Evolutionary conservation across 1,140 invertebrate species (phyloP).

Genomic region (Procambarus virginalis): DNA sequence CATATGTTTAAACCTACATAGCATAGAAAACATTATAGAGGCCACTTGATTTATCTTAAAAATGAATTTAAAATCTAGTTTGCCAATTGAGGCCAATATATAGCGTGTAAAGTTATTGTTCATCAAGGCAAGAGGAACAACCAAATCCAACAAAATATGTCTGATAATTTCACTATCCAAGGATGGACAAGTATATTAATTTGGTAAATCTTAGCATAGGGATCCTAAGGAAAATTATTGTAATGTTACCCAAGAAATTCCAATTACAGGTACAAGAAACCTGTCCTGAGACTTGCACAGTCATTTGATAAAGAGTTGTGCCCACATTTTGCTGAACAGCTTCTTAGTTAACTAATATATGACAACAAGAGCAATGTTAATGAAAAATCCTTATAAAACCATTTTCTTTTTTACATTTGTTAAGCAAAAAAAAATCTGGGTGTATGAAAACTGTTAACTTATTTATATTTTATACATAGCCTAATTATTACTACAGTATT

Average conservation of each 20-base stretch:
- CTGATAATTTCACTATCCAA: neutral
- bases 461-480: too few species aligned
- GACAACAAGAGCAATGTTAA: too few species aligned
- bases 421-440: too few species aligned
- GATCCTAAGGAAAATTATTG: neutral
- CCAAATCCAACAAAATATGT: neutral
- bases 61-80: neutral
- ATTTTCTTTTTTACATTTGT: too few species aligned
- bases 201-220: neutral
- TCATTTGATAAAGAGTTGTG: too few species aligned
- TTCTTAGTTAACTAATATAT: too few species aligned
- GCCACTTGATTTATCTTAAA: neutral
- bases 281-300: too few species aligned
- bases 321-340: too few species aligned
- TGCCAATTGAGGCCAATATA: neutral
- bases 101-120: neutral
- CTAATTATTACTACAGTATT: too few species aligned
- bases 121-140: neutral
- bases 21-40: neutral
- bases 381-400: too few species aligned
- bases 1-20: neutral
- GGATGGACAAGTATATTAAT: neutral
- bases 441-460: too few species aligned
- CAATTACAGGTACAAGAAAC: neutral
- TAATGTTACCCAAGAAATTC: conserved; percentile 9